Conservation (phyloP, 2,888 invertebrate species). For the Aleiodes leptofemur region DNA sequence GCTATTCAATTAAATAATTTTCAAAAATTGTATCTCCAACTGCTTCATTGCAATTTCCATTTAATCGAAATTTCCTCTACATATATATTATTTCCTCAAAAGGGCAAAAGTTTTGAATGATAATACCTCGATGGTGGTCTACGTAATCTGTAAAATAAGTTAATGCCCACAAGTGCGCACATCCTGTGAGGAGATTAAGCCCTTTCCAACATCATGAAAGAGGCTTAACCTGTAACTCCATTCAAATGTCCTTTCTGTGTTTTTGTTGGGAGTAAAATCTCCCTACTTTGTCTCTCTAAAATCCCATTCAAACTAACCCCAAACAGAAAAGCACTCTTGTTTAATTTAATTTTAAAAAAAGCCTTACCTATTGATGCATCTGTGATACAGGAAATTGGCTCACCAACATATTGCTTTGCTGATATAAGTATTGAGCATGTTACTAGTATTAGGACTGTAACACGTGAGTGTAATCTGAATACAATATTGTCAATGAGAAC, state of each 20-base stretch:
- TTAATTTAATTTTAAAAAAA: constrained; percentile 10
- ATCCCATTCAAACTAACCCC: neutral
- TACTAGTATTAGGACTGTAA: constrained; percentile 62
- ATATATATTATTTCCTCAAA: too few relatives aligned
- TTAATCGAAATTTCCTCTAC: too few relatives aligned
- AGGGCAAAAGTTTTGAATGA: too few relatives aligned
- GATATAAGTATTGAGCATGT: constrained; percentile 66
- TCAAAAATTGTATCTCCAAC: too few relatives aligned
- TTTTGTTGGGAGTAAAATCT: constrained; percentile 28
- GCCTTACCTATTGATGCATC: constrained; percentile 52
- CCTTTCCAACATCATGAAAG: constrained; percentile 6
- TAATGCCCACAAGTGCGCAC: constrained; percentile 28
- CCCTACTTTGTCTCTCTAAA: too few relatives aligned
- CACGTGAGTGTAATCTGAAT: constrained; percentile 65
- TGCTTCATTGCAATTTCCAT: neutral
- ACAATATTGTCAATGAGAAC: constrained; percentile 57
- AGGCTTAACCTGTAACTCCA: constrained; percentile 33
- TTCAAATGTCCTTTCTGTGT: constrained; percentile 27
- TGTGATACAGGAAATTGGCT: constrained; percentile 69
- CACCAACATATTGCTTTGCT: constrained; percentile 68
- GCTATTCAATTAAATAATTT: neutral
- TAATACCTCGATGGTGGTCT: neutral
- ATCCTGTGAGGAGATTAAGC: constrained; percentile 31
- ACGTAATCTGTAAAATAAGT: constrained; percentile 7
- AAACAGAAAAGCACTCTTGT: constrained; percentile 8